A percentile compares a stretch with the other conserved stretches of the same genome.
Evolutionary conservation across 2,888 invertebrate genomes (phyloP).

Genomic region (Uloborus plumipes): DNA sequence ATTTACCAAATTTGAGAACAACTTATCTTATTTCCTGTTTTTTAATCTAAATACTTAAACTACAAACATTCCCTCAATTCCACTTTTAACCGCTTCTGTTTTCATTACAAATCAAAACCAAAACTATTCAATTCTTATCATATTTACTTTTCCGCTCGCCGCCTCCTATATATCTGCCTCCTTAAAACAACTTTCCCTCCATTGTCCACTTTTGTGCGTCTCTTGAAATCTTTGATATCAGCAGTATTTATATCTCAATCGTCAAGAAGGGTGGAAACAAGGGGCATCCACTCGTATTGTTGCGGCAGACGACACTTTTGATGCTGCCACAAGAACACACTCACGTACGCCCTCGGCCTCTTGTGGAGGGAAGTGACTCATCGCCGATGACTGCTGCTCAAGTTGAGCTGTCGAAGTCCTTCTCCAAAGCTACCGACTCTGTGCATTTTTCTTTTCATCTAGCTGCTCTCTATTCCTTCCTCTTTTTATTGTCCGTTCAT

Average conservation of each 20-base stretch:
- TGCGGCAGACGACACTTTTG: constrained; percentile 25
- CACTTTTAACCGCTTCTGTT: too few relatives aligned
- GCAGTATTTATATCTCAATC: constrained; percentile 15
- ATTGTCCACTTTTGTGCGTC: neutral
- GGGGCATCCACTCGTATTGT: constrained; percentile 12
- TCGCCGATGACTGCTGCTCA: constrained; percentile 19
- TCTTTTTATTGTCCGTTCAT: too few relatives aligned
- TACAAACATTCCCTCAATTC: too few relatives aligned
- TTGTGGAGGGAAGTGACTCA: constrained; percentile 38
- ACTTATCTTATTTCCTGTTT: too few relatives aligned
- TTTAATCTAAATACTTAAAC: too few relatives aligned
- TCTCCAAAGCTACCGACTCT: constrained; percentile 38
- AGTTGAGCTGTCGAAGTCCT: constrained; percentile 37
- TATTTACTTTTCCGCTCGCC: too few relatives aligned
- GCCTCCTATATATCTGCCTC: too few relatives aligned
- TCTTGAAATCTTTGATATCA: constrained; percentile 2
- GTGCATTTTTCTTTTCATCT: neutral
- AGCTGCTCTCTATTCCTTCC: too few relatives aligned
- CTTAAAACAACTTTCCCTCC: too few relatives aligned
- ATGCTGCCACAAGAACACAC: constrained; percentile 25
- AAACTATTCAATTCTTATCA: too few relatives aligned
- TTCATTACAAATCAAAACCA: too few relatives aligned
- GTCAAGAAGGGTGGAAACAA: neutral
- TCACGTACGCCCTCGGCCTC: constrained; percentile 6
- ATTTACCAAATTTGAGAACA: too few relatives aligned